Conservation (phyloP, 2,113 vertebrate species). For the Gobius niger region DNA sequence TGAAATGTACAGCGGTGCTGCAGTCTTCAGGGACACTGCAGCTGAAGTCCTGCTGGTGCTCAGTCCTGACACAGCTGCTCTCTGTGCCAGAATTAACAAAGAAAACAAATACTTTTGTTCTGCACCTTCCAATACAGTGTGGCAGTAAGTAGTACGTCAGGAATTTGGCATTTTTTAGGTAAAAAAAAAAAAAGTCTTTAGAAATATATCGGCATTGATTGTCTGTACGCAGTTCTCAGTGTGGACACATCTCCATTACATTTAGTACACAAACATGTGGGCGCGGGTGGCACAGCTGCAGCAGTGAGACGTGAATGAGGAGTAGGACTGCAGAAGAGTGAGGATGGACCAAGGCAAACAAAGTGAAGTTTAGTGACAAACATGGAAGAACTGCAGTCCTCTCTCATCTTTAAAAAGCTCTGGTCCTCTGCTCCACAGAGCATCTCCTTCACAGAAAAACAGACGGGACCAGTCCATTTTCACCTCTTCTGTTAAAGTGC, state of each 20-base stretch:
- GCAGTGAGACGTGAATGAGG: slow-evolving; percentile 19
- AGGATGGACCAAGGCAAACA: slow-evolving; percentile 36
- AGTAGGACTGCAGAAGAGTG: slow-evolving; percentile 25
- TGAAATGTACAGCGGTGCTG: slow-evolving; percentile 53
- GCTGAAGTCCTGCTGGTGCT: slow-evolving; percentile 21
- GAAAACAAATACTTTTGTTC: slow-evolving; percentile 11
- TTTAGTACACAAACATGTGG: slow-evolving; percentile 30
- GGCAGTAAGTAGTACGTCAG: not conserved
- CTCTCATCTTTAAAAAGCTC: slow-evolving; percentile 18
- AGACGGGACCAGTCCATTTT: slow-evolving; percentile 17
- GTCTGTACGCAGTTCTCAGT: slow-evolving; percentile 70
- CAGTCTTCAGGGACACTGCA: slow-evolving; percentile 31
- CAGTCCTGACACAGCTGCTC: slow-evolving; percentile 25
- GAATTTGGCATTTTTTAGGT: slow-evolving; percentile 51
- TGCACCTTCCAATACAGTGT: slow-evolving; percentile 1
- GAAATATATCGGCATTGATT: slow-evolving; percentile 64
- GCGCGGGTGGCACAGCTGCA: slow-evolving; percentile 6
- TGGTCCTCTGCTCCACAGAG: slow-evolving; percentile 46
- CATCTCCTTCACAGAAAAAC: slow-evolving; percentile 27
- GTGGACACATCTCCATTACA: slow-evolving; percentile 38
- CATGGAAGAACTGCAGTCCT: slow-evolving; percentile 25
- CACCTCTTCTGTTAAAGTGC: slow-evolving; percentile 30
- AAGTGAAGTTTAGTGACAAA: slow-evolving; percentile 60
- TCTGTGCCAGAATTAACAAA: slow-evolving; percentile 23
- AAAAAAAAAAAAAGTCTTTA: slow-evolving; percentile 50